Evolutionary conservation across 1,140 invertebrate species (phyloP).

Genomic region (Archivesica marissinica): DNA sequence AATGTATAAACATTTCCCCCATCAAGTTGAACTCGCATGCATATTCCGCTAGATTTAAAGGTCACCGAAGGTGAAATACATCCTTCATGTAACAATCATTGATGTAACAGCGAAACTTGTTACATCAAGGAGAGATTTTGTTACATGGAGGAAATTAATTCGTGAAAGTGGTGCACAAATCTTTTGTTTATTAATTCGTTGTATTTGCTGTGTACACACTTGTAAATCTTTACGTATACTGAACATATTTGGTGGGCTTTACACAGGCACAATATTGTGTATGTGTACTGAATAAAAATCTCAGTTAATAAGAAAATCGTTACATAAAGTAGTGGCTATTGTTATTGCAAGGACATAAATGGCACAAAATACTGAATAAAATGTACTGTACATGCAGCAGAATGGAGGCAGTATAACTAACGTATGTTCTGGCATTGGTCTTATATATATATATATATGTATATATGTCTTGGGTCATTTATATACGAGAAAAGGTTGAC

Average conservation of each 20-base stretch:
- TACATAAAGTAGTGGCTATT: not conserved
- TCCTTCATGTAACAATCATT: not conserved
- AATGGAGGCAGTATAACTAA: not conserved
- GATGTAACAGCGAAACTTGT: slow-evolving; percentile 17
- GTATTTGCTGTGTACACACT: not conserved
- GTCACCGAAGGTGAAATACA: not conserved
- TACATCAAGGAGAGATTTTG: slow-evolving; percentile 7
- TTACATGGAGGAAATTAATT: not conserved
- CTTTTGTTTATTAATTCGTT: not conserved
- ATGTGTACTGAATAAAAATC: not conserved
- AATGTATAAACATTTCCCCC: not conserved
- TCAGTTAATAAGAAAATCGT: not conserved
- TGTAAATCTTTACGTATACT: not conserved
- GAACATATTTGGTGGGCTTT: not conserved
- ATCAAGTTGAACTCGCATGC: not conserved
- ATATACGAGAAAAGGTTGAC: no score
- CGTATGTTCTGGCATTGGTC: not conserved
- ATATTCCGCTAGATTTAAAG: not conserved
- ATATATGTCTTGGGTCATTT: no score
- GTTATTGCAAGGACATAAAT: not conserved
- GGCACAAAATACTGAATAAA: not conserved
- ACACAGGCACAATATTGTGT: no score
- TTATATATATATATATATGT: not conserved
- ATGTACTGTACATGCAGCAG: not conserved
- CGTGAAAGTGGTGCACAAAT: not conserved